Evolutionary conservation across 2,888 invertebrate species (phyloP), one percentile per base, ranked within the genome.

Genomic region (Nymphalis urticae): DNA sequence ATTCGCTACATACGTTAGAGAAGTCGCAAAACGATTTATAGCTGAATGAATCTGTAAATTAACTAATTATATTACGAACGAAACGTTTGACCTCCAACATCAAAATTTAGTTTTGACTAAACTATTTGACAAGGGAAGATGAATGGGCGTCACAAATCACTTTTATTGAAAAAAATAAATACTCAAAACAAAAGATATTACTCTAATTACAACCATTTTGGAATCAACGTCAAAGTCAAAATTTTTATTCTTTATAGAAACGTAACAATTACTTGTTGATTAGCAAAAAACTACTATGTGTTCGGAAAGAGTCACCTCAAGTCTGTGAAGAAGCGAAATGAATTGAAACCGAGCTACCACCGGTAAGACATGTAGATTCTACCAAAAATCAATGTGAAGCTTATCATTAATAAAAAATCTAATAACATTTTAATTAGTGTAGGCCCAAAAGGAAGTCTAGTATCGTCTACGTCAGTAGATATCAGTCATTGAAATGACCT

Each of bases 361-460:
- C 27, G 27, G 27, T 6, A 2, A 27, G 5, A 0, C 27, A 27
- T 27, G 27, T 27, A 27, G 27, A 27, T 27, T 21, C 21, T 21
- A 21, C 21, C 21, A 2, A 21, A 2, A 21, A 36, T 36, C 10
- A 36, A 36, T 1, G 36, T 36, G 1, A 36, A 36, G 32, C 2
- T 36, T 36, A 10, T 36, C 13, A 42, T 13, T 42, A 0, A 13
- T 3, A 42, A 9, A 42, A 42, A 9, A 2, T 42, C 13, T 42
- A 9, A 2, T 42, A 13, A 10, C 2, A 42, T 13, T 42, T 13
- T 6, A 4, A 19, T n/a, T n/a, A 32, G 1, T 54, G 27, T 58
- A 48, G 48, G 10, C 32, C 19, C 32, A 65, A 65, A 65, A 65
- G 58, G 24, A 65, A 65, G 59, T 65, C 59, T 0, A 4, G 42